Evolutionary conservation across 2,888 invertebrate species (phyloP), one percentile per base, ranked within the genome.

Genomic region (Anoplius nigerrimus): DNA sequence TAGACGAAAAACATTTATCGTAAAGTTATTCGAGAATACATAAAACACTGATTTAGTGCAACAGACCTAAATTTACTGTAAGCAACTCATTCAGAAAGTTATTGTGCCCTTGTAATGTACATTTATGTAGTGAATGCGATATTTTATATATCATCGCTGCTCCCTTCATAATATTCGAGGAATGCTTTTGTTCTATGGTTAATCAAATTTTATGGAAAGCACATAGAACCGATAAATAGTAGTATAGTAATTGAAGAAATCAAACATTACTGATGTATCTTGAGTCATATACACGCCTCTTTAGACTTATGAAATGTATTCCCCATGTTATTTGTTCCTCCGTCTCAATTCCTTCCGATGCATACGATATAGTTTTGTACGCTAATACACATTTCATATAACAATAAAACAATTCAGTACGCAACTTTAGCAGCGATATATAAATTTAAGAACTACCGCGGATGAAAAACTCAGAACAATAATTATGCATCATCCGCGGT

Each of bases 391-490:
- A 58, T 21, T 20, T 63, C 46, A 52, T 34, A 34, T 42, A 54
- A 64, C 18, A 57, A 24, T 64, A 58, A 46, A 60, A 27, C 53
- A 54, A 68, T 56, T 27, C 16, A 13, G 46, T 54, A 16, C 46
- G 34, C 59, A 60, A 66, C 61, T 62, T 62, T 64, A 51, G 58
- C 52, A 52, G 43, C 16, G 21, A 13, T 20, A 59, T 21, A 65
- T 16, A 59, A 69, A 48, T 69, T 62, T 61, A 43, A 60, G 21
- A 16, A 34, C 34, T 16, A 52, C 21, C 27, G 55, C 42, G 27
- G 61, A 27, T 24, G 18, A 46, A 52, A 60, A 55, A 46, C 46
- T 34, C 65, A 54, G 24, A 60, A 55, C 24, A 42, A 59, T 48
- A 22, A 68, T 46, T 21, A 6, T 16, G 56, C 57, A 69, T 5